phyloP scores from a whole-genome alignment of 2,797 vertebrate genomes.

The Allobates femoralis region DNA sequence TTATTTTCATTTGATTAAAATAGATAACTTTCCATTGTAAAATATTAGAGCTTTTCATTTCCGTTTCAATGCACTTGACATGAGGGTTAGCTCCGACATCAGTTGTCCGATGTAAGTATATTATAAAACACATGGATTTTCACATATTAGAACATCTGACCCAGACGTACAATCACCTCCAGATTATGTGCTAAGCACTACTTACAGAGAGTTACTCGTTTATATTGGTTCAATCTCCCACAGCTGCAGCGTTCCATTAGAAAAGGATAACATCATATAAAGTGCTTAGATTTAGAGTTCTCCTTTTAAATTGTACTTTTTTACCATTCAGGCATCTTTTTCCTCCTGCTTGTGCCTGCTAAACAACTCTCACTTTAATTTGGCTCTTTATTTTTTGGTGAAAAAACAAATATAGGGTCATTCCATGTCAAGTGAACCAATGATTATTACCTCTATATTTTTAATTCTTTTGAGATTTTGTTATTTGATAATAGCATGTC shows the following conservation, averaged over 20 bases:
- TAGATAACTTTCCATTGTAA: constrained; percentile 25
- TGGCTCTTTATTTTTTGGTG: no score
- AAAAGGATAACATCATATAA: constrained; percentile 63
- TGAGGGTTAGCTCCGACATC: constrained; percentile 20
- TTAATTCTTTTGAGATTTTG: no score
- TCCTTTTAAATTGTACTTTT: background rate
- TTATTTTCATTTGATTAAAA: constrained; percentile 42
- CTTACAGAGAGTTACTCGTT: constrained; percentile 42
- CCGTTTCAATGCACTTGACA: constrained; percentile 21
- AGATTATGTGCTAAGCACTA: constrained; percentile 56
- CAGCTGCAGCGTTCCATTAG: constrained; percentile 44
- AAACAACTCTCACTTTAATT: no score
- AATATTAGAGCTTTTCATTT: constrained; percentile 25
- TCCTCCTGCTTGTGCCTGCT: background rate
- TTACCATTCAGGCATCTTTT: background rate
- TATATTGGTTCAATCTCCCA: constrained; percentile 53
- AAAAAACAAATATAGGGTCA: no score
- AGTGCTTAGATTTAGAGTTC: constrained; percentile 48
- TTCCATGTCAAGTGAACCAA: no score
- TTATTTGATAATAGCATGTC: no score
- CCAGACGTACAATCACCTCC: constrained; percentile 39
- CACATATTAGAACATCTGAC: constrained; percentile 37
- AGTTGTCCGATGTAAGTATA: constrained; percentile 30
- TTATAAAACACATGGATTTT: constrained; percentile 41
- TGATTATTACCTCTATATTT: no score